Evolutionary conservation across 1,140 invertebrate genomes (phyloP).

Genomic region (Triops longicaudatus): DNA sequence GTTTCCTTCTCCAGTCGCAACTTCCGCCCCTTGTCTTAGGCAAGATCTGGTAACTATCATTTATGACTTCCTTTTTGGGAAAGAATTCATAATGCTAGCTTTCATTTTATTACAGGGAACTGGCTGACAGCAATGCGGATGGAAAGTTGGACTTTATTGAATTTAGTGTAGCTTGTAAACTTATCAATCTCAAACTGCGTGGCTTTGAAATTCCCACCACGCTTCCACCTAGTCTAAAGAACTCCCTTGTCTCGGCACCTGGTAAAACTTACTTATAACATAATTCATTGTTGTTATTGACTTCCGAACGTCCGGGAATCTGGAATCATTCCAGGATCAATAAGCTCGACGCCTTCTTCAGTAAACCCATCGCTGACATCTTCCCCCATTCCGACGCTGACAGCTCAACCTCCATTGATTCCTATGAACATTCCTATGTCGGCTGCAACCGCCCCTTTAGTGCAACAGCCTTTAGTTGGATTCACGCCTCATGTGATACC

Average conservation of each 20-base stretch:
- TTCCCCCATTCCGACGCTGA: conserved; percentile 30
- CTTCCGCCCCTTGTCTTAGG: conserved; percentile 77
- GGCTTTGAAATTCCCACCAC: conserved; percentile 80
- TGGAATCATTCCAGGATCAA: conserved; percentile 11
- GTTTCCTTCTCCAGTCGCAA: conserved; percentile 86
- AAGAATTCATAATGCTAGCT: background rate
- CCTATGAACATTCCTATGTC: background rate
- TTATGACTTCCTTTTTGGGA: background rate
- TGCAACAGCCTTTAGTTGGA: background rate
- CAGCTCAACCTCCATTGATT: background rate
- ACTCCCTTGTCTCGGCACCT: conserved; percentile 13
- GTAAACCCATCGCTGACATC: conserved; percentile 36
- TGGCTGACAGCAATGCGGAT: conserved; percentile 93
- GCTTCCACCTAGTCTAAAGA: conserved; percentile 62
- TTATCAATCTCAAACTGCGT: conserved; percentile 87
- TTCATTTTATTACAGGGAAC: conserved; percentile 50
- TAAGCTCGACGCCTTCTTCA: conserved; percentile 32
- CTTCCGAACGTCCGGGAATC: background rate
- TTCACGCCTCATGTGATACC: background rate
- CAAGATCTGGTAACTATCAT: conserved; percentile 74
- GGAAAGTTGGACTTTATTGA: conserved; percentile 94
- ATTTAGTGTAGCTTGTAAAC: conserved; percentile 95
- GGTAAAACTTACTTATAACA: background rate
- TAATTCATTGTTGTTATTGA: background rate
- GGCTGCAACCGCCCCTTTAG: background rate